Evolutionary conservation across 2,888 invertebrate genomes (phyloP).

Genomic region (Aphodius sticticus): DNA sequence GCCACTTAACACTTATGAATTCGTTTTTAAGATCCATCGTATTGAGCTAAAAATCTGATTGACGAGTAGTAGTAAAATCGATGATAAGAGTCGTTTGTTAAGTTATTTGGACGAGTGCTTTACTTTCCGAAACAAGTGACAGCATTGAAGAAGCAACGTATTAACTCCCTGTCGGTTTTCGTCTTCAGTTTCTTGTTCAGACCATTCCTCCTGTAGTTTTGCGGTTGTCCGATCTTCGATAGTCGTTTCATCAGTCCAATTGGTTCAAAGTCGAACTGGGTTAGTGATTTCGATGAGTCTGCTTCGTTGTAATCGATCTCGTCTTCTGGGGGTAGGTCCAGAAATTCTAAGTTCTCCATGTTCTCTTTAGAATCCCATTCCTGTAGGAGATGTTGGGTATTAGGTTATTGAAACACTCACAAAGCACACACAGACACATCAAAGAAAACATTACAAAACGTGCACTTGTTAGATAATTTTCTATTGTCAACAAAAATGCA

Average conservation of each 20-base stretch:
- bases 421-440: slow-evolving; percentile 7
- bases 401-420: slow-evolving; percentile 10
- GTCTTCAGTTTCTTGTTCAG: slow-evolving; percentile 33
- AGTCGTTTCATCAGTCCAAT: slow-evolving; percentile 16
- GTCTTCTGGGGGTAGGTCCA: slow-evolving; percentile 6
- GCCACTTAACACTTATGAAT: background rate
- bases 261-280: slow-evolving; percentile 5
- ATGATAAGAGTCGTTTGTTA: background rate
- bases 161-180: slow-evolving; percentile 23
- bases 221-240: slow-evolving; percentile 9
- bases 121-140: slow-evolving; percentile 42
- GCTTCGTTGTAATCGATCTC: background rate
- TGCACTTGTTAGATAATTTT: background rate
- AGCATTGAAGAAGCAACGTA: slow-evolving; percentile 43
- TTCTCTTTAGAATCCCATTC: background rate
- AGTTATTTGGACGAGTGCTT: background rate
- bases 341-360: slow-evolving; percentile 9
- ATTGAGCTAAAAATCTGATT: background rate
- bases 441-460: background rate
- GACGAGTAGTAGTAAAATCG: background rate
- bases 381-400: background rate
- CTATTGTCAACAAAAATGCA: too few relatives aligned
- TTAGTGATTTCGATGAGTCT: background rate
- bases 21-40: background rate
- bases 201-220: slow-evolving; percentile 28